A percentile compares a stretch with the other conserved stretches of the same genome.
Evolutionary conservation across 2,888 invertebrate species (phyloP).

Genomic region (Ophion obscuratus): DNA sequence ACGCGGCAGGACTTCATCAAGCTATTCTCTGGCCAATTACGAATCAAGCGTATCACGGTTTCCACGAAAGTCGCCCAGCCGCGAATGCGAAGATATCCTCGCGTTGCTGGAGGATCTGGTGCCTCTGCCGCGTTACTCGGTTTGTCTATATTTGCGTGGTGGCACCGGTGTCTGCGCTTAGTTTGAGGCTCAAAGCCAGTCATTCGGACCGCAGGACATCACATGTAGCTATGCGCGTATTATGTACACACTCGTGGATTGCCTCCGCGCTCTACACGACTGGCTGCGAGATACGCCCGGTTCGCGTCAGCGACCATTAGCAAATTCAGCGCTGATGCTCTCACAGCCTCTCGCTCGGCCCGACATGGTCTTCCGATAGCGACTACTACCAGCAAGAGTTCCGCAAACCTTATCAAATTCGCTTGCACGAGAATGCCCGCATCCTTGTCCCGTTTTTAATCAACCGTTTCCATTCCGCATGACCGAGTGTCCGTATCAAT

Average conservation of each 20-base stretch:
- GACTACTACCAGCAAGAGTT: not conserved
- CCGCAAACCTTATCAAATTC: slow-evolving; percentile 20
- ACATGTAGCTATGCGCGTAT: slow-evolving; percentile 3
- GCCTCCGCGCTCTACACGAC: slow-evolving; percentile 7
- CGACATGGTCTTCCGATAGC: not conserved
- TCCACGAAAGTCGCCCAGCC: slow-evolving; percentile 47
- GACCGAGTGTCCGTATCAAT: not conserved
- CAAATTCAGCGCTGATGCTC: slow-evolving; percentile 32
- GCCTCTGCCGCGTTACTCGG: not conserved
- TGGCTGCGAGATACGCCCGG: slow-evolving; percentile 51
- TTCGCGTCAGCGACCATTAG: slow-evolving; percentile 59
- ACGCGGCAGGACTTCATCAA: not conserved
- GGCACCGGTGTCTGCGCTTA: slow-evolving; percentile 28
- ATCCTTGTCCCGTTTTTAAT: not conserved
- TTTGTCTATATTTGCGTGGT: slow-evolving; percentile 43
- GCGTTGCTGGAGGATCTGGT: no score
- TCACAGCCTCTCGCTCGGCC: not conserved
- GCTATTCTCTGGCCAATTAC: slow-evolving; percentile 25
- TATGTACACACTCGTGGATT: slow-evolving; percentile 16
- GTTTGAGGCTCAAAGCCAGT: slow-evolving; percentile 47
- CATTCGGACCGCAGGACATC: slow-evolving; percentile 53
- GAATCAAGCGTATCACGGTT: slow-evolving; percentile 56
- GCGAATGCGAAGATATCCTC: slow-evolving; percentile 59
- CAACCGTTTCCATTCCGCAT: not conserved
- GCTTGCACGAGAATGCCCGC: not conserved